phyloP scores from a whole-genome alignment of 30 jellyfish, hydroid and myxozoan species.

The Hydra vulgaris region DNA sequence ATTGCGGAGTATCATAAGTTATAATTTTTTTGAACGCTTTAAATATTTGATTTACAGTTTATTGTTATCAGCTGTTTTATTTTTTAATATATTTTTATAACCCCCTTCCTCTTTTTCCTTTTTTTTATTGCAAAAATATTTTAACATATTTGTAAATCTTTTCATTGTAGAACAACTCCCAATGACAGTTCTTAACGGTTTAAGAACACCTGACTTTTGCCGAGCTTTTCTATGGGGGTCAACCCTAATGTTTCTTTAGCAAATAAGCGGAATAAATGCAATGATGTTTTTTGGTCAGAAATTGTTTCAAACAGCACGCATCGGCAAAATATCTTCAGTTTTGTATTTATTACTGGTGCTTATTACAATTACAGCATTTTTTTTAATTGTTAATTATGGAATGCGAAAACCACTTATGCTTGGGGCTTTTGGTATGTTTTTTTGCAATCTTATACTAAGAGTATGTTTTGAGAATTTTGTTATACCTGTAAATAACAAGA shows the following conservation, averaged over 20 bases:
- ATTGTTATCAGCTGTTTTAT: no score
- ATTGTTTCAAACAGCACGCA: no score
- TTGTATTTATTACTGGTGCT: neutral
- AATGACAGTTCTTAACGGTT: neutral
- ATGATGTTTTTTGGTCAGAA: neutral
- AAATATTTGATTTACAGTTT: no score
- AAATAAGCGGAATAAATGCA: neutral
- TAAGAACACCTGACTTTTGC: neutral
- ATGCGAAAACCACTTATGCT: neutral
- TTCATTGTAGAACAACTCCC: neutral
- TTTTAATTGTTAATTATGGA: neutral
- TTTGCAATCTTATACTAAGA: neutral
- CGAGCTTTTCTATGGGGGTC: neutral
- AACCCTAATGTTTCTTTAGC: neutral
- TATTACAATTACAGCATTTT: neutral
- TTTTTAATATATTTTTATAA: no score
- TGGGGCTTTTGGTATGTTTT: neutral
- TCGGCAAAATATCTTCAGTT: no score
- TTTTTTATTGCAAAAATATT: no score
- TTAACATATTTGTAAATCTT: no score
- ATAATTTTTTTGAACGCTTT: no score
- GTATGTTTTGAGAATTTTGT: neutral
- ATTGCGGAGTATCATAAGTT: no score
- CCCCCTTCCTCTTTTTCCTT: no score
- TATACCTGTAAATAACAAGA: neutral